Percentiles rank a stretch among this genome's conserved stretches.
These are phyloP conservation scores for Paralichthys olivaceus DNA, from an alignment of 2,113 vertebrate species.

Conservation along the genomic window DNA sequence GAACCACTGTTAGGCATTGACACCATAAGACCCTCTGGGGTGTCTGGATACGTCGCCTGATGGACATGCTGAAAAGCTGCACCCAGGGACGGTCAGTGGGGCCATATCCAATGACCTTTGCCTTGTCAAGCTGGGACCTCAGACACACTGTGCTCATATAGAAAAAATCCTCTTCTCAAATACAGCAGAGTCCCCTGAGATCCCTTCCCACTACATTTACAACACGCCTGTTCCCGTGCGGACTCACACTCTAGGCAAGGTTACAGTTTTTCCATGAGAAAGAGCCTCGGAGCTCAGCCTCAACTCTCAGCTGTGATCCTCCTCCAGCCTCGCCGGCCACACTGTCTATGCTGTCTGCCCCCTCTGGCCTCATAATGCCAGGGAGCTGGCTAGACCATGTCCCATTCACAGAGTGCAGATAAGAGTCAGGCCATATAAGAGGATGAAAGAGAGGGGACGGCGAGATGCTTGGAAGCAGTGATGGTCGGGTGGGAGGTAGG, in stretches of 20 bases:
- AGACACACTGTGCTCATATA: conserved; percentile 34
- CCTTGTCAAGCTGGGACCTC: conserved; percentile 30
- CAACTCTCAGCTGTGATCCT: conserved; percentile 30
- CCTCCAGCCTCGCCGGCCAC: neutral
- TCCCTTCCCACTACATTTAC: conserved; percentile 7
- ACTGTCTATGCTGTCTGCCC: conserved; percentile 23
- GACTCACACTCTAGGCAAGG: conserved; percentile 36
- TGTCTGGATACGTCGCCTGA: conserved; percentile 22
- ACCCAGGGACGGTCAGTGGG: conserved; percentile 47
- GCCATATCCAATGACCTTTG: conserved; percentile 67
- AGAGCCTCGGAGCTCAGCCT: conserved; percentile 31
- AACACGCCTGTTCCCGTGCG: conserved; percentile 28
- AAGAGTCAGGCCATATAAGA: conserved; percentile 53
- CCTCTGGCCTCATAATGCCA: conserved; percentile 29
- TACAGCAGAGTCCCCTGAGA: conserved; percentile 21
- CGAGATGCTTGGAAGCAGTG: conserved; percentile 32
- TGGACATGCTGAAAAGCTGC: conserved; percentile 61
- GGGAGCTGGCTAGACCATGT: conserved; percentile 36
- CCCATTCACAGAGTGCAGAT: conserved; percentile 47
- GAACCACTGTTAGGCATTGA: conserved; percentile 56
- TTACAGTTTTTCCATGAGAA: conserved; percentile 75
- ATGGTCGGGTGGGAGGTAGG: neutral
- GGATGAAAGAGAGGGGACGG: conserved; percentile 57
- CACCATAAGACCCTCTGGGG: conserved; percentile 52
- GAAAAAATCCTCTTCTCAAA: conserved; percentile 53